A percentile compares a stretch with the other conserved stretches of the same genome.
These are phyloP conservation scores for Artibeus jamaicensis DNA, from an alignment of 2,797 vertebrate species.

Conservation along the genomic window DNA sequence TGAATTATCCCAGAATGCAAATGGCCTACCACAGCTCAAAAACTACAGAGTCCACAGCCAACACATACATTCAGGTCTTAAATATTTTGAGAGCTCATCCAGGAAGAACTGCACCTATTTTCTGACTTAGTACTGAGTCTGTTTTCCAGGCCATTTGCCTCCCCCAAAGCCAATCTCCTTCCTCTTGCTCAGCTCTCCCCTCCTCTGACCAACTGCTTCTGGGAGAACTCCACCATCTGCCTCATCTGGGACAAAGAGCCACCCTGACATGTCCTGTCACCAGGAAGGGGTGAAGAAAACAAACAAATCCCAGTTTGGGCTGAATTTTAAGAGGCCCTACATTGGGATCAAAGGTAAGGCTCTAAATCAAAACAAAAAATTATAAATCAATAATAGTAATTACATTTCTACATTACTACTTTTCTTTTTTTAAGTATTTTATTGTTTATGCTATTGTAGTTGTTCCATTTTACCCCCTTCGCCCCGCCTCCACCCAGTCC, in stretches of 20 bases:
- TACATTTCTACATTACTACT: neutral
- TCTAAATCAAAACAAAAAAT: neutral
- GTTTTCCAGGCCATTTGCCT: neutral
- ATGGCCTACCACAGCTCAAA: neutral
- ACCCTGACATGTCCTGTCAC: neutral
- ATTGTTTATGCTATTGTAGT: neutral
- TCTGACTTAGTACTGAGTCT: neutral
- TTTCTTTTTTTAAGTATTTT: neutral
- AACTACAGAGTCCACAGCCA: neutral
- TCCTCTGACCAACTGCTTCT: neutral
- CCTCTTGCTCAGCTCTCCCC: neutral
- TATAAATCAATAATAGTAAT: neutral
- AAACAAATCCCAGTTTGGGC: constrained; percentile 13
- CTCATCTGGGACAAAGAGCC: neutral
- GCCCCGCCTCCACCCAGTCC: no score
- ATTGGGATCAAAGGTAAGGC: neutral
- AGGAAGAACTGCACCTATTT: neutral
- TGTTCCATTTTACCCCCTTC: neutral
- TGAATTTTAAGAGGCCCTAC: neutral
- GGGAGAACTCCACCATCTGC: constrained; percentile 40
- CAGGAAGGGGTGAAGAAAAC: neutral
- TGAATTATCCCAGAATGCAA: neutral
- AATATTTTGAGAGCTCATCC: neutral
- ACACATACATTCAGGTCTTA: neutral
- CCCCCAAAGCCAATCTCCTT: neutral